A percentile compares a stretch with the other conserved stretches of the same genome.
Evolutionary conservation across 2,888 invertebrate species (phyloP).

Genomic region (Tetheella fluctuosa): DNA sequence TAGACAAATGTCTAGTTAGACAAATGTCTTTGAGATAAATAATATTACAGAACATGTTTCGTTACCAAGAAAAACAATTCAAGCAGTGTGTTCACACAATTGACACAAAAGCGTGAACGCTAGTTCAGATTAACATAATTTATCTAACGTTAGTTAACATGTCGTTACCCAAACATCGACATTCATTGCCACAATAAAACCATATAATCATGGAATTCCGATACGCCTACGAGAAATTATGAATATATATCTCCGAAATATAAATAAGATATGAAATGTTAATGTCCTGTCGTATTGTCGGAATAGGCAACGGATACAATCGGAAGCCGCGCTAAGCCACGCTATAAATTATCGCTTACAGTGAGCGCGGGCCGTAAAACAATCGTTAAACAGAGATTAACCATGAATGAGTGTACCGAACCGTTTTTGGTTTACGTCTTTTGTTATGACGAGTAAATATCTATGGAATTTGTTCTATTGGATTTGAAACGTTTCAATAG

Average conservation of each 20-base stretch:
- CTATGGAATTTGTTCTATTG: background rate
- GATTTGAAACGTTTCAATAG: background rate
- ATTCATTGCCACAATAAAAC: conserved; percentile 7
- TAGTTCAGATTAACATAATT: conserved; percentile 12
- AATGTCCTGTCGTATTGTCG: conserved; percentile 28
- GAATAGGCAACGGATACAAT: conserved; percentile 35
- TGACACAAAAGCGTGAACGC: background rate
- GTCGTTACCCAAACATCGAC: conserved; percentile 8
- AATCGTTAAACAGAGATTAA: conserved; percentile 70
- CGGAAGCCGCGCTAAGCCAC: conserved; percentile 58
- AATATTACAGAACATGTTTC: background rate
- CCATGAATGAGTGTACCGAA: conserved; percentile 36
- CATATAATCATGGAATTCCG: conserved; percentile 3
- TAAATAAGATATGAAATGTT: conserved; percentile 31
- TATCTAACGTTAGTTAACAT: conserved; percentile 17
- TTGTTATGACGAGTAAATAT: background rate
- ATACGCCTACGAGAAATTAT: conserved; percentile 20
- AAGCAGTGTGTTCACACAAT: background rate
- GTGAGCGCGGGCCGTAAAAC: conserved; percentile 63
- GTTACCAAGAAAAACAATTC: no score
- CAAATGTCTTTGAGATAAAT: no score
- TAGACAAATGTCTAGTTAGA: no score
- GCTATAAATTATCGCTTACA: conserved; percentile 67
- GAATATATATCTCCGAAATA: conserved; percentile 20
- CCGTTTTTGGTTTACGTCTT: conserved; percentile 9